These are phyloP conservation scores for Apostichopus parvimensis DNA, from an alignment of 35 echinoderm and acorn worm species.

Conservation along the genomic window DNA sequence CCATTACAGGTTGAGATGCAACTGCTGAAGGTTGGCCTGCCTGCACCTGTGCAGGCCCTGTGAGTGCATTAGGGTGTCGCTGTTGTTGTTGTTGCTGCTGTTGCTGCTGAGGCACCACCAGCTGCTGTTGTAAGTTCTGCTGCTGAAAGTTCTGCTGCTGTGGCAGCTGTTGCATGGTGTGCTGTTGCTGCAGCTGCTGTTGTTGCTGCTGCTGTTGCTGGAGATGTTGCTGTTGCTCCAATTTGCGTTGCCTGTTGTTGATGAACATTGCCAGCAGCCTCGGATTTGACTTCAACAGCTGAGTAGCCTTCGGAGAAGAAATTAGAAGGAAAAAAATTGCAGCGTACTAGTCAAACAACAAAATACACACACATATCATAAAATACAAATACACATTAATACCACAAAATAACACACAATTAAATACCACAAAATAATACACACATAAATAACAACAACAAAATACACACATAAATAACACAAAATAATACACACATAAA, in stretches of 20 bases:
- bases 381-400: too few species aligned
- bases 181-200: slow-evolving; percentile 64
- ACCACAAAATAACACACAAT: too few species aligned
- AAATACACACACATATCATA: too few species aligned
- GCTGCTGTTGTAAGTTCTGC: slow-evolving; percentile 67
- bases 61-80: slow-evolving; percentile 16
- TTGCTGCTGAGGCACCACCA: slow-evolving; percentile 54
- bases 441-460: too few species aligned
- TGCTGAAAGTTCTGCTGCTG: slow-evolving; percentile 70
- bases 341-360: too few species aligned
- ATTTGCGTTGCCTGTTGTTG: slow-evolving; percentile 47
- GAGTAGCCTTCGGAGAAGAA: slow-evolving; percentile 24
- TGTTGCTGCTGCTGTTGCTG: slow-evolving; percentile 70
- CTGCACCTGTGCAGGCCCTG: neutral
- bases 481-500: too few species aligned
- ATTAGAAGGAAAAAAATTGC: too few species aligned
- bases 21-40: slow-evolving; percentile 3
- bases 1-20: slow-evolving; percentile 4
- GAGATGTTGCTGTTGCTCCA: slow-evolving; percentile 74
- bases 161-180: slow-evolving; percentile 57
- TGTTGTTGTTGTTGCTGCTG: slow-evolving; percentile 68
- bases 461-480: too few species aligned
- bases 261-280: slow-evolving; percentile 94
- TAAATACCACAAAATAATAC: too few species aligned
- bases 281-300: slow-evolving; percentile 94